Percentiles rank a stretch among this genome's conserved stretches.
These are phyloP conservation scores for Stichodactyla mertensii DNA, from an alignment of 64 coral and sea anemone species.

Conservation along the genomic window DNA sequence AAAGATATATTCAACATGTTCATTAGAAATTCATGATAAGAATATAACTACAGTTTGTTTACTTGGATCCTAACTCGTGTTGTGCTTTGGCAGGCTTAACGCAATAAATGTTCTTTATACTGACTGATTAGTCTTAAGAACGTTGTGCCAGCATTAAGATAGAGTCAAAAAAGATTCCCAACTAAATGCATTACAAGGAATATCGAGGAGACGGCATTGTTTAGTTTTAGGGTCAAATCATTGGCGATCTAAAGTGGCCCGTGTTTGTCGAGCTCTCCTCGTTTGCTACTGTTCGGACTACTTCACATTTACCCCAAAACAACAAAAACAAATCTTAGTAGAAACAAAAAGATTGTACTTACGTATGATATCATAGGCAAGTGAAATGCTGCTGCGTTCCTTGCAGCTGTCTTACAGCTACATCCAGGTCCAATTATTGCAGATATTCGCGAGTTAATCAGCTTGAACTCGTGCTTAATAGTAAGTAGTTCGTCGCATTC, in stretches of 20 bases:
- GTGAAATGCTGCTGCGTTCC: conserved; percentile 85
- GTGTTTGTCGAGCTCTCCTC: conserved; percentile 21
- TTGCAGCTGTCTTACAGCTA: conserved; percentile 67
- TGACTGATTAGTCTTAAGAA: not conserved
- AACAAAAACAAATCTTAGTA: not conserved
- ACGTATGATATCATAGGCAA: conserved; percentile 84
- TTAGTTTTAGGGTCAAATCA: not conserved
- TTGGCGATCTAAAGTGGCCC: not conserved
- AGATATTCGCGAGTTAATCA: conserved; percentile 67
- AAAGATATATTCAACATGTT: not conserved
- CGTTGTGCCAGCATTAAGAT: not conserved
- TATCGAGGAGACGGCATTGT: not conserved
- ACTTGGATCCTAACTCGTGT: not conserved
- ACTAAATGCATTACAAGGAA: not conserved
- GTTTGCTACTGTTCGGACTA: conserved; percentile 16
- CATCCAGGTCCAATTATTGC: conserved; percentile 87
- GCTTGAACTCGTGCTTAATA: conserved; percentile 60
- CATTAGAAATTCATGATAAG: conserved; percentile 6
- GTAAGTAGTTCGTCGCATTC: conserved; percentile 75
- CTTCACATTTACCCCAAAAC: not conserved
- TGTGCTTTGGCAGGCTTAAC: not conserved
- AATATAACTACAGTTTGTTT: conserved; percentile 1
- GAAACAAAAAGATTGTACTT: conserved; percentile 50
- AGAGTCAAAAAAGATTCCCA: not conserved
- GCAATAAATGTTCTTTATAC: not conserved